These are phyloP conservation scores for Chironomus tentans DNA, from an alignment of 2,888 invertebrate genomes.

Conservation along the genomic window DNA sequence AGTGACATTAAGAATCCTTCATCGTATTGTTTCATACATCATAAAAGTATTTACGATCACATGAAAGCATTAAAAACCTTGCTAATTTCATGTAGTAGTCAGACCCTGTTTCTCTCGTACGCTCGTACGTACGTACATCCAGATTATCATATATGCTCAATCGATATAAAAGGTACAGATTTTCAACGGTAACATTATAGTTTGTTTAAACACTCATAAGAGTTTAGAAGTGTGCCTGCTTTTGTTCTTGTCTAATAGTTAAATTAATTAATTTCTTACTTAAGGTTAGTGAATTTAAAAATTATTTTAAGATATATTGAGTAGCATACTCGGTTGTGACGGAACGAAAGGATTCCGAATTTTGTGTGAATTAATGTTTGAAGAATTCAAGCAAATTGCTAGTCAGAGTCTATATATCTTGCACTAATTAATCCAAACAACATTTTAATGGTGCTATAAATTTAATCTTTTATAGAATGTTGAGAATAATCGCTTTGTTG, in stretches of 20 bases:
- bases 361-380: too few species aligned
- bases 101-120: neutral
- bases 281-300: neutral
- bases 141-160: neutral
- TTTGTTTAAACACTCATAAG: neutral
- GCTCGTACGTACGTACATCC: neutral
- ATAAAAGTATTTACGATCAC: neutral
- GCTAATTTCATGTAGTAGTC: neutral
- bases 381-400: too few species aligned
- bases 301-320: too few species aligned
- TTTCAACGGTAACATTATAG: conserved; percentile 8
- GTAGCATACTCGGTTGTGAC: too few species aligned
- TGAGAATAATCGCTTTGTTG: neutral
- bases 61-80: neutral
- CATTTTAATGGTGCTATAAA: neutral
- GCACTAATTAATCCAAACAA: neutral
- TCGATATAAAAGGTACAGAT: conserved; percentile 15
- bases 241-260: neutral
- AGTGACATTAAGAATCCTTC: neutral
- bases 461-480: neutral
- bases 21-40: neutral
- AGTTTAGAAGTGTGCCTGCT: neutral
- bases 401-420: neutral
- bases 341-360: too few species aligned
- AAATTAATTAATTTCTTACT: neutral